Evolutionary conservation across 2,888 invertebrate genomes (phyloP).

Genomic region (Bimastos eiseni): DNA sequence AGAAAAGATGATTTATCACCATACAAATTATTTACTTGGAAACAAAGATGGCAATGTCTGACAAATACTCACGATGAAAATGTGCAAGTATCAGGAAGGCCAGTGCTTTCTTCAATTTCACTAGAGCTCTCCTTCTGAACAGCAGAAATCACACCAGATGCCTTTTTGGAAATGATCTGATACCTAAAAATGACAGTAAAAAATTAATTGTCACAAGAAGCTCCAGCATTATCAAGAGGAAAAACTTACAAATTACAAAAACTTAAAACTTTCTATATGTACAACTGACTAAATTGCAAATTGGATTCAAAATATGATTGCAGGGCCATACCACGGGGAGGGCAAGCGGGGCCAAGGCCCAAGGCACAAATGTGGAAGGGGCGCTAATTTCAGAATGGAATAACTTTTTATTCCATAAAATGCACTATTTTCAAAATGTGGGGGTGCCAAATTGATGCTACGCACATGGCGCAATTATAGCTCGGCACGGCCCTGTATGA

Average conservation of each 20-base stretch:
- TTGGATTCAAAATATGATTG: neutral
- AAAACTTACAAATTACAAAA: neutral
- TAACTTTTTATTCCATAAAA: no score
- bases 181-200: conserved; percentile 24
- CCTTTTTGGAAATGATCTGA: conserved; percentile 20
- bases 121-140: neutral
- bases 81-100: conserved; percentile 20
- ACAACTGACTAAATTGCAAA: neutral
- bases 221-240: neutral
- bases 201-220: neutral
- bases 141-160: conserved; percentile 14
- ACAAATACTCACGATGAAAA: conserved; percentile 24
- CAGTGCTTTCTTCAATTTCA: conserved; percentile 16
- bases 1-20: neutral
- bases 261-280: neutral
- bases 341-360: no score
- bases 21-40: neutral
- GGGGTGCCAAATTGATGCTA: no score
- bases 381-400: no score
- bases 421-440: no score
- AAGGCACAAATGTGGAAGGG: no score
- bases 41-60: neutral
- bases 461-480: no score
- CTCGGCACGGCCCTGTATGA: no score
- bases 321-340: no score